Evolutionary conservation across 1,140 invertebrate genomes (phyloP).

Genomic region (Theocolax elegans): DNA sequence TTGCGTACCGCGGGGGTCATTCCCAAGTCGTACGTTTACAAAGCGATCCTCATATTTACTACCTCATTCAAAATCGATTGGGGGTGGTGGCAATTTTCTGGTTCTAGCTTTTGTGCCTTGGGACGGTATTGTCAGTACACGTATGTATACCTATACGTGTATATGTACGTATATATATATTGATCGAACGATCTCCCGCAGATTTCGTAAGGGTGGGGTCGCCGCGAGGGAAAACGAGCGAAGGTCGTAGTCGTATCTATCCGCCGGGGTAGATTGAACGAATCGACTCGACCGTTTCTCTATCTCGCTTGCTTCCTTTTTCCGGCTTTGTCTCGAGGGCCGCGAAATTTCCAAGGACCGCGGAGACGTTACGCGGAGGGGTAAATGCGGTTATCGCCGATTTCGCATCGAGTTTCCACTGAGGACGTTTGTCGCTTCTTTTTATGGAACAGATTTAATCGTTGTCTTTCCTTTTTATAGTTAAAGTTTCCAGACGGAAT

Average conservation of each 20-base stretch:
- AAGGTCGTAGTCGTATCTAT: slow-evolving; percentile 25
- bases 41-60: slow-evolving; percentile 7
- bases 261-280: slow-evolving; percentile 22
- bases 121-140: neutral
- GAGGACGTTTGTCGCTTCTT: neutral
- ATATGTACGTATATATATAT: slow-evolving; percentile 17
- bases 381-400: neutral
- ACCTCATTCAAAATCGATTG: slow-evolving; percentile 9
- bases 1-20: no score
- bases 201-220: neutral
- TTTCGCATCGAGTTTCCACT: no score
- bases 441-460: no score
- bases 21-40: no score
- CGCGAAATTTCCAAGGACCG: slow-evolving; percentile 10
- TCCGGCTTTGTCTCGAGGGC: neutral
- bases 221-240: slow-evolving; percentile 9
- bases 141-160: slow-evolving; percentile 1
- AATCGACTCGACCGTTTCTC: slow-evolving; percentile 7
- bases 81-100: slow-evolving; percentile 1
- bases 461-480: no score
- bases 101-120: neutral
- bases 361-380: neutral
- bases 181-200: slow-evolving; percentile 36
- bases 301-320: no score
- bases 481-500: no score